Evolutionary conservation across 2,888 invertebrate genomes (phyloP).

Genomic region (Stictocephala bisonia): DNA sequence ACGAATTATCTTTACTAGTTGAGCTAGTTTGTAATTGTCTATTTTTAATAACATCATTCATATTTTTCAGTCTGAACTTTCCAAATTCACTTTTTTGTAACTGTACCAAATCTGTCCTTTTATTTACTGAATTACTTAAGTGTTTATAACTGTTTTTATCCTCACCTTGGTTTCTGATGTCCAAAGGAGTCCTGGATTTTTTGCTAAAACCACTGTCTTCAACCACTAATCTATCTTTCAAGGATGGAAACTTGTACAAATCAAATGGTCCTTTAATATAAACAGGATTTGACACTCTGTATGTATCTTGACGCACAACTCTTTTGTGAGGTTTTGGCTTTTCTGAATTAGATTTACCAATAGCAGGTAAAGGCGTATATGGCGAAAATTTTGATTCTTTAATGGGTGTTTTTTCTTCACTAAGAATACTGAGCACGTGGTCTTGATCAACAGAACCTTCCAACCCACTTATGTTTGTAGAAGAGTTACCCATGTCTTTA

Average conservation of each 20-base stretch:
- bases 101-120: too few species aligned
- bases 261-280: conserved; percentile 12
- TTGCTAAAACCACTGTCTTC: too few species aligned
- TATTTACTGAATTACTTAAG: too few species aligned
- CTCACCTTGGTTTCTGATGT: too few species aligned
- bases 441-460: not conserved
- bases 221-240: too few species aligned
- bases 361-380: conserved; percentile 7
- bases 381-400: conserved; percentile 10
- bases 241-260: not conserved
- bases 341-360: not conserved
- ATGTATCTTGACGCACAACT: conserved; percentile 9
- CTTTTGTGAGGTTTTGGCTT: not conserved
- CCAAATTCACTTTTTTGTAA: too few species aligned
- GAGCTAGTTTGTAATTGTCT: too few species aligned
- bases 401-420: not conserved
- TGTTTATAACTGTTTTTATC: too few species aligned
- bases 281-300: conserved; percentile 15
- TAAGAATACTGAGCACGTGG: not conserved
- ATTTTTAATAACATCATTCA: too few species aligned
- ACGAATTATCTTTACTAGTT: too few species aligned
- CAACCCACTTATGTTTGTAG: not conserved
- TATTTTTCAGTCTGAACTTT: too few species aligned
- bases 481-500: not conserved
- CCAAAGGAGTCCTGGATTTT: too few species aligned